Base-by-base conservation (phyloP, 2,113 vertebrate genomes). In the Heterotilapia buettikoferi region DNA sequence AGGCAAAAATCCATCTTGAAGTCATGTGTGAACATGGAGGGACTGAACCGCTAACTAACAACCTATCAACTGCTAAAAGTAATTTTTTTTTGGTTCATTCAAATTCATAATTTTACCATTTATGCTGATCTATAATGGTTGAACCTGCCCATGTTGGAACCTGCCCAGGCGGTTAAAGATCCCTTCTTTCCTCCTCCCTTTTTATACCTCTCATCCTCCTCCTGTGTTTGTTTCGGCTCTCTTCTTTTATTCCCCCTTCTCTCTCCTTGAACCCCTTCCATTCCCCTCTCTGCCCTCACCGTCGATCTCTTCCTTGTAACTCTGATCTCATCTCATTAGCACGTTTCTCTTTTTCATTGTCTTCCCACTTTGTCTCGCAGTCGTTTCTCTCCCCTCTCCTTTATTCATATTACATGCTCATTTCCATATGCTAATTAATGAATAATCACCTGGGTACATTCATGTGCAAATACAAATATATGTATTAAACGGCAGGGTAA, bases 381-480 rank as follows among this genome's bases (percentile, higher is more conserved):
- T 80, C 81, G 82, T 86, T 86, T 83, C 83, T 87, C 73, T 66
- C 76, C 57, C 31, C 82, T 84, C 81, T 88, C 84, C 89, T 94
- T 88, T 93, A 90, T 95, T 95, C 89, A 93, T 93, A 96, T 93
- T 91, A 95, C 93, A 92, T 79, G 86, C 92, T 94, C 90, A 97
- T 96, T 96, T 95, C 86, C 95, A 94, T 95, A 95, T 95, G 94
- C 94, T 95, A 96, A 96, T 96, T 91, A 93, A 94, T 93, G 93
- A 93, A 95, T 94, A 94, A 96, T 97, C 95, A 96, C 95, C 92
- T 94, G 93, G 93, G 92, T 88, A 94, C 93, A 95, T 96, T 96
- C 95, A 96, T 95, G 95, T 94, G 95, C 94, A 94, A 96, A 96
- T 96, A 94, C 91, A 96, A 91, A 94, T 93, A 94, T 93, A 94